Conservation (phyloP, 2,888 invertebrate genomes). For the Meta bourneti region DNA sequence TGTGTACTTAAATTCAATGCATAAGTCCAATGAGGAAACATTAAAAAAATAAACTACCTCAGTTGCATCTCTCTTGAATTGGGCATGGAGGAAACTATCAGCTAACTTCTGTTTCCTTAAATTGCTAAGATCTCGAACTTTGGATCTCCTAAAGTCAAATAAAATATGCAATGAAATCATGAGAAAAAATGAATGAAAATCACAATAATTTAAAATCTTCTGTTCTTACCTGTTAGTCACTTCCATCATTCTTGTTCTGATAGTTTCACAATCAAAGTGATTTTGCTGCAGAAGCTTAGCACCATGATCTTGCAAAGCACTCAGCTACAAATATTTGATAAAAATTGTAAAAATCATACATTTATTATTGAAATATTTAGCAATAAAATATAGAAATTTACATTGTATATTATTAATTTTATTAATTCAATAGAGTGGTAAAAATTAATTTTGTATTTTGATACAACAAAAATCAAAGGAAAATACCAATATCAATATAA, state of each 20-base stretch:
- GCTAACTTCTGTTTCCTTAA: slow-evolving; percentile 87
- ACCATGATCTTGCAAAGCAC: slow-evolving; percentile 90
- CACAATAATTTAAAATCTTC: background rate
- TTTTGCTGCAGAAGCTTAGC: slow-evolving; percentile 92
- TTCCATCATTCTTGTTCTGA: slow-evolving; percentile 88
- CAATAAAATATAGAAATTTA: background rate
- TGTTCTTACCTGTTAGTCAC: slow-evolving; percentile 82
- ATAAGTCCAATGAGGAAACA: too few species aligned
- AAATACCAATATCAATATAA: background rate
- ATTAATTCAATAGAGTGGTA: background rate
- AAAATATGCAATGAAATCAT: background rate
- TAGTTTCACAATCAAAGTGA: slow-evolving; percentile 91
- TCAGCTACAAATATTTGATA: slow-evolving; percentile 81
- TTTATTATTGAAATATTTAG: too few species aligned
- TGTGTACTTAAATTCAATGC: too few species aligned
- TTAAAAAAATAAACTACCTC: slow-evolving; percentile 82
- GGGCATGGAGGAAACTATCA: slow-evolving; percentile 90
- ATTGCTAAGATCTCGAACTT: slow-evolving; percentile 86
- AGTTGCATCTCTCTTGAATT: slow-evolving; percentile 94
- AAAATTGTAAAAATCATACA: background rate
- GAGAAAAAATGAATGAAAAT: background rate
- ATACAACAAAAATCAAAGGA: background rate
- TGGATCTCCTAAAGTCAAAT: slow-evolving; percentile 82
- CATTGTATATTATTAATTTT: background rate
- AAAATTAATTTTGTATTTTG: background rate